These are phyloP conservation scores for Anthonomus grandis DNA, from an alignment of 1,140 invertebrate genomes.

Conservation along the genomic window DNA sequence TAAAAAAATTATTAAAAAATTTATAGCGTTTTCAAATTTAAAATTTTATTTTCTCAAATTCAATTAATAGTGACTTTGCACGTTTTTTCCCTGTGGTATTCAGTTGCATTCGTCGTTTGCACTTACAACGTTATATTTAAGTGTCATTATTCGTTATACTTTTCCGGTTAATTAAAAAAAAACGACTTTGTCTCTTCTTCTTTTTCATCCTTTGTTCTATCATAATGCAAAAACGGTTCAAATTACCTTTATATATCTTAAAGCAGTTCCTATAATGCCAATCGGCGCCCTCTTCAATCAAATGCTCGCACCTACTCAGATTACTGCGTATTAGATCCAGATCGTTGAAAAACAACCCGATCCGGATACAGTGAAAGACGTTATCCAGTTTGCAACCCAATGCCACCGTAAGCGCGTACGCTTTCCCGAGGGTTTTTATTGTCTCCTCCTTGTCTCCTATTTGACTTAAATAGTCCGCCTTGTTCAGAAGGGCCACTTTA, in stretches of 20 bases:
- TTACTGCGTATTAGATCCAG: constrained; percentile 58
- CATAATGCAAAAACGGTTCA: no score
- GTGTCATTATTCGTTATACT: neutral
- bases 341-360: constrained; percentile 85
- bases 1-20: no score
- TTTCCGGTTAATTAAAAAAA: no score
- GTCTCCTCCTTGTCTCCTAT: constrained; percentile 88
- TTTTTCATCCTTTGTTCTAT: no score
- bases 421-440: constrained; percentile 70
- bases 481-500: constrained; percentile 77
- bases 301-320: constrained; percentile 19
- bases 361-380: constrained; percentile 83
- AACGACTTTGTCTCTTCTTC: no score
- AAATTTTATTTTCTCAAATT: no score
- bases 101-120: no score
- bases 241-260: constrained; percentile 88
- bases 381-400: constrained; percentile 85
- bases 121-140: no score
- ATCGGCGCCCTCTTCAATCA: constrained; percentile 96
- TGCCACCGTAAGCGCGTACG: constrained; percentile 86
- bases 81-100: no score
- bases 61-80: no score
- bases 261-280: constrained; percentile 96
- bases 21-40: no score
- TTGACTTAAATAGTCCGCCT: constrained; percentile 90